Evolutionary conservation across 2,113 vertebrate species (phyloP), one percentile per base, ranked within the genome.

Genomic region (Octodon degus): DNA sequence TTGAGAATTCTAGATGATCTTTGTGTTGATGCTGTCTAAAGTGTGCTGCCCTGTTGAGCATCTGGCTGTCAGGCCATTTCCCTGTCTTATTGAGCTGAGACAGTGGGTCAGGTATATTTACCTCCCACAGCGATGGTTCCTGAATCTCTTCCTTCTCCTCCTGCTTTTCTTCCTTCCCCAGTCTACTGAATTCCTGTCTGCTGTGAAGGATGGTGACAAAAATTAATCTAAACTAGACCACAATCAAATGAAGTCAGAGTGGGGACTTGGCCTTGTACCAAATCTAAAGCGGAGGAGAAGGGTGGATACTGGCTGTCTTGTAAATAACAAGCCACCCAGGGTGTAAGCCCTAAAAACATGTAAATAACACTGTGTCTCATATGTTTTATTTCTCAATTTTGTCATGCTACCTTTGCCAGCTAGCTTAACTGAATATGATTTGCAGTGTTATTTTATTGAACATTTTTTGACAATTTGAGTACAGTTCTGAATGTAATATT

Each of bases 391-490:
- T 85, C 87, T 72, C 87, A 77, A 20, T 77, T 92, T 93, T 87
- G 65, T 70, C 93, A 37, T 74, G 91, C 50, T 88, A 2, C 90
- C 62, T 80, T 82, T 96, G 97, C 97, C 97, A 97, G 92, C 90
- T 93, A 79, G 55, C 89, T 96, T 92, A 94, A 91, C 90, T 55
- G 65, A 96, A 62, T 92, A 53, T 92, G 87, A 96, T 97, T 97
- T 96, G 90, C 88, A 89, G 8, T 97, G 94, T 96, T 97, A 93
- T 96, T 97, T 97, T 97, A 96, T 68, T 98, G 95, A 96, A 96
- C 40, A 81, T 92, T 97, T 97, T 96, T 92, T 93, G 95, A 96
- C 95, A 96, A 93, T 95, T 97, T 97, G 97, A 96, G 90, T 90
- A 96, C 90, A 68, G 81, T 65, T 97, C 90, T 92, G 82, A 95